A percentile compares a stretch with the other conserved stretches of the same genome.
Conservation (phyloP, 2,797 vertebrate species). For the Hafferia zeledoni region DNA sequence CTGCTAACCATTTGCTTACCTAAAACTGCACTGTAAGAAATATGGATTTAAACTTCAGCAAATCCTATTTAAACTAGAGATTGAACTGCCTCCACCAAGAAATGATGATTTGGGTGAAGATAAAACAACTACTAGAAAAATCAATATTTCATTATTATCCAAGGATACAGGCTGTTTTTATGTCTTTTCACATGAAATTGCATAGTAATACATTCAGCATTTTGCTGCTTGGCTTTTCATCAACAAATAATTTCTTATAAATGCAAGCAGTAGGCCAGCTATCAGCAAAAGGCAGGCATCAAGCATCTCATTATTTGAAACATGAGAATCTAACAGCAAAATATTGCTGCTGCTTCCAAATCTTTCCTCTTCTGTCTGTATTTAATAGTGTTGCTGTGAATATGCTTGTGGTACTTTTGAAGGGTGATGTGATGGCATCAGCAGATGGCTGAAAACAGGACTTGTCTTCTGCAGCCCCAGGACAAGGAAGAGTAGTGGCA, state of each 20-base stretch:
- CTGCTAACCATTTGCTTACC: background rate
- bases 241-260: slow-evolving; percentile 12
- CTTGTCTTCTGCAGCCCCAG: background rate
- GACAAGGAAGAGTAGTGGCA: background rate
- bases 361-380: background rate
- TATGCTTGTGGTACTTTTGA: background rate
- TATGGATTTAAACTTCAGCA: background rate
- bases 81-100: background rate
- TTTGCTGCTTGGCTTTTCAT: slow-evolving; percentile 10
- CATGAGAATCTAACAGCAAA: background rate
- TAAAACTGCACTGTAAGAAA: background rate
- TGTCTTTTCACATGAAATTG: slow-evolving; percentile 32
- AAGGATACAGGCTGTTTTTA: background rate
- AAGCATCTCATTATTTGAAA: slow-evolving; percentile 22
- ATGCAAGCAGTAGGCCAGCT: slow-evolving; percentile 1
- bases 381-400: background rate
- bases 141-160: slow-evolving; percentile 42
- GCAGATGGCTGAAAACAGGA: background rate
- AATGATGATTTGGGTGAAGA: background rate
- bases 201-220: slow-evolving; percentile 1
- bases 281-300: slow-evolving; percentile 17
- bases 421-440: background rate
- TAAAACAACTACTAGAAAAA: slow-evolving; percentile 35
- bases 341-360: background rate
- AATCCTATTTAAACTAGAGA: background rate